These are phyloP conservation scores for Volucella inanis DNA, from an alignment of 2,888 invertebrate species.

Conservation along the genomic window DNA sequence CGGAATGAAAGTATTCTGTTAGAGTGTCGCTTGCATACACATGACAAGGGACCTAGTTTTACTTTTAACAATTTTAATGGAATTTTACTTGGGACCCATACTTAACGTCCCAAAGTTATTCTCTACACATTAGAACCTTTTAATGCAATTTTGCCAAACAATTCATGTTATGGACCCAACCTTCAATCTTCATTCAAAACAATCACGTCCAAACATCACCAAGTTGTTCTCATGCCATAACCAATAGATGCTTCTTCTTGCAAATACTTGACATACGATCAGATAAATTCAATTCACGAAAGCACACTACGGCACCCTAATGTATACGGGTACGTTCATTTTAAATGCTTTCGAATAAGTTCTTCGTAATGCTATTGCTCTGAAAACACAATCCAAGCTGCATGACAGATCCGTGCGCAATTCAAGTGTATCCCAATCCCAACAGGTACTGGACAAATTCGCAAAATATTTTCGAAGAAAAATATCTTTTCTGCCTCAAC, in stretches of 20 bases:
- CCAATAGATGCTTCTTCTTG: neutral
- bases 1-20: slow-evolving; percentile 47
- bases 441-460: slow-evolving; percentile 62
- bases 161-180: slow-evolving; percentile 18
- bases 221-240: slow-evolving; percentile 11
- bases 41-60: slow-evolving; percentile 27
- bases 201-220: slow-evolving; percentile 16
- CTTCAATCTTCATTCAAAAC: neutral
- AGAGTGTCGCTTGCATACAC: neutral
- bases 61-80: slow-evolving; percentile 37
- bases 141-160: neutral
- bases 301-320: slow-evolving; percentile 16
- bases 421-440: slow-evolving; percentile 25
- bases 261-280: slow-evolving; percentile 52
- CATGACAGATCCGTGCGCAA: slow-evolving; percentile 2
- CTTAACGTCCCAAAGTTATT: neutral
- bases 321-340: slow-evolving; percentile 35
- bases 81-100: slow-evolving; percentile 27
- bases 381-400: slow-evolving; percentile 35
- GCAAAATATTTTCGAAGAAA: slow-evolving; percentile 67
- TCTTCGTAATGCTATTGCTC: slow-evolving; percentile 42
- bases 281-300: slow-evolving; percentile 42
- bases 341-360: slow-evolving; percentile 50
- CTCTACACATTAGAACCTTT: too few species aligned
- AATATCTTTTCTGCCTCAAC: slow-evolving; percentile 35